Evolutionary conservation across 2,888 invertebrate species (phyloP).

Genomic region (Drosophila paranaensis): DNA sequence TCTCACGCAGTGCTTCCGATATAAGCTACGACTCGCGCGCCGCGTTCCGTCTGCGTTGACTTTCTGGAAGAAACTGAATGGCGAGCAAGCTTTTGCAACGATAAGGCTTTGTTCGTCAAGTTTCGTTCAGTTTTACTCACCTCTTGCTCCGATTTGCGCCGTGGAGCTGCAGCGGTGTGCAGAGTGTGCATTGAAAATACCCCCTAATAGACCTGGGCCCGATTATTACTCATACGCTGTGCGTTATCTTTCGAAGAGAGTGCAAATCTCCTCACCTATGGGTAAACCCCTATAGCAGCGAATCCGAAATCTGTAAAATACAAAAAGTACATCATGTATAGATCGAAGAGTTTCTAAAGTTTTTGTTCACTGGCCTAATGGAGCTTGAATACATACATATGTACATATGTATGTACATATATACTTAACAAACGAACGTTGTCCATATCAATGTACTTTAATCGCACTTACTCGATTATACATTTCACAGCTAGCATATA

Average conservation of each 20-base stretch:
- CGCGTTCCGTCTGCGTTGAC: conserved; percentile 7
- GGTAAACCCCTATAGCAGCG: background rate
- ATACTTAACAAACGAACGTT: background rate
- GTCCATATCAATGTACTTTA: background rate
- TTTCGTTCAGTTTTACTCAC: conserved; percentile 1
- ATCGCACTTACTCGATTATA: background rate
- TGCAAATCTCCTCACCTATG: background rate
- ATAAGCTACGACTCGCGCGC: conserved; percentile 2
- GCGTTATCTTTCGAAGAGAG: background rate
- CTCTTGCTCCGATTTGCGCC: background rate
- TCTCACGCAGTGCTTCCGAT: background rate
- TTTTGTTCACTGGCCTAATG: background rate
- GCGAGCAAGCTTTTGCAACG: conserved; percentile 37
- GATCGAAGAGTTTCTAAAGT: background rate
- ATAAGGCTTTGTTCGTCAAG: conserved; percentile 25
- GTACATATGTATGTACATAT: background rate
- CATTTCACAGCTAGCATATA: background rate
- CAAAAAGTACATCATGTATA: background rate
- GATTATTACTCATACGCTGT: conserved; percentile 51
- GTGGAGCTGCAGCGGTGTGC: conserved; percentile 5
- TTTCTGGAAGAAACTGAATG: conserved; percentile 32
- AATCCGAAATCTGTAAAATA: background rate
- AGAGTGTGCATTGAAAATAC: background rate
- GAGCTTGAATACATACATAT: background rate
- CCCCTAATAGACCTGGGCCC: background rate